These are phyloP conservation scores for Sebastes steindachneri DNA, from an alignment of 2,797 vertebrate species.

Conservation along the genomic window DNA sequence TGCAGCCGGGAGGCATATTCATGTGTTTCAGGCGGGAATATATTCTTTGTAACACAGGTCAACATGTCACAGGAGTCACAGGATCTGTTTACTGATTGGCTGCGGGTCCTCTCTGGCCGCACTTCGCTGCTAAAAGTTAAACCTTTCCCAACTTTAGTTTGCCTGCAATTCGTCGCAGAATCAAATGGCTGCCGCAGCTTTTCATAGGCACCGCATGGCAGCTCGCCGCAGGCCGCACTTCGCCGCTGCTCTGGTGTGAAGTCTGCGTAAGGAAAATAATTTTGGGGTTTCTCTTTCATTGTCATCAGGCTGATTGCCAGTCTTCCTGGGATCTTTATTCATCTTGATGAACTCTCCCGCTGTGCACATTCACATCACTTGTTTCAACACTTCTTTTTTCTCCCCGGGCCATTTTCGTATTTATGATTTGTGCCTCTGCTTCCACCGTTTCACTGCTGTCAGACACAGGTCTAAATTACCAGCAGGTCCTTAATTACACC, in stretches of 20 bases:
- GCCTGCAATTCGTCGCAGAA: too few relatives aligned
- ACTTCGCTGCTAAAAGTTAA: not conserved
- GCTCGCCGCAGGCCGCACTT: not conserved
- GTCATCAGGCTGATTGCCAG: not conserved
- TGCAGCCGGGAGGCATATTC: too few relatives aligned
- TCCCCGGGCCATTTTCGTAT: accelerated
- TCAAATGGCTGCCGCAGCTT: too few relatives aligned
- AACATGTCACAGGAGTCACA: not conserved
- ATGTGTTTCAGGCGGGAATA: too few relatives aligned
- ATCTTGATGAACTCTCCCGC: not conserved
- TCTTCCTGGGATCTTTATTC: too few relatives aligned
- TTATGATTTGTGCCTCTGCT: not conserved
- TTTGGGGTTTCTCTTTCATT: not conserved
- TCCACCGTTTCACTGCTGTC: not conserved
- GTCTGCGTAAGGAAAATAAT: too few relatives aligned
- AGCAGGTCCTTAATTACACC: slow-evolving; percentile 40
- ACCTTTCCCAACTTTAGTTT: too few relatives aligned
- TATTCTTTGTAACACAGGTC: not conserved
- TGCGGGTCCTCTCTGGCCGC: not conserved
- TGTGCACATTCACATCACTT: not conserved
- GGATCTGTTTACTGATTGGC: not conserved
- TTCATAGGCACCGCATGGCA: not conserved
- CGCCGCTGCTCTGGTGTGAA: too few relatives aligned
- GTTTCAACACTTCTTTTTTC: not conserved
- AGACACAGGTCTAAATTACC: slow-evolving; percentile 35